phyloP scores from a whole-genome alignment of 2,888 invertebrate genomes.

The Kuschelorhynchus macadamiae region DNA sequence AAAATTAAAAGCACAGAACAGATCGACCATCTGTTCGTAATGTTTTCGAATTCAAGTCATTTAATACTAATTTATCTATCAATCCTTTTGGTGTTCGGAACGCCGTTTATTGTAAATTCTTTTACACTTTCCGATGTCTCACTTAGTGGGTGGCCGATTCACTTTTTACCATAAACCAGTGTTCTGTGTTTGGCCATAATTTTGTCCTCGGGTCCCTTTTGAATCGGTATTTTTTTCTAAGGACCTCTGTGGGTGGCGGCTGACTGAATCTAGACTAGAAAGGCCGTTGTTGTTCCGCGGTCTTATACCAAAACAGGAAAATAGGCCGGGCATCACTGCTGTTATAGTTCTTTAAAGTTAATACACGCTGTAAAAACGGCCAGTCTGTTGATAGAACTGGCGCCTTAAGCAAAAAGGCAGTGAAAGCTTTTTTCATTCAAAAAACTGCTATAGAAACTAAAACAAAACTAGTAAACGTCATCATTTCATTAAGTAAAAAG shows the following conservation, averaged over 20 bases:
- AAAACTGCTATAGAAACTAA: too few relatives aligned
- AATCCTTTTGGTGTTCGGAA: slow-evolving; percentile 27
- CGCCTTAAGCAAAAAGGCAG: too few relatives aligned
- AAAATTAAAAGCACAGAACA: slow-evolving; percentile 2
- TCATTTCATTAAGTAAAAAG: too few relatives aligned
- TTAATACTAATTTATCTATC: slow-evolving; percentile 45
- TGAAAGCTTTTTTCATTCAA: too few relatives aligned
- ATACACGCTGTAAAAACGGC: too few relatives aligned
- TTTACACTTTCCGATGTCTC: slow-evolving; percentile 37
- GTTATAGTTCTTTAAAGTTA: too few relatives aligned
- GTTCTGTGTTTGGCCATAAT: slow-evolving; percentile 32
- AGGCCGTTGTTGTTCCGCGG: slow-evolving; percentile 3
- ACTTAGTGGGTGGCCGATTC: slow-evolving; percentile 39
- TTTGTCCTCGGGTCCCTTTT: slow-evolving; percentile 18
- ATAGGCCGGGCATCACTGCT: too few relatives aligned
- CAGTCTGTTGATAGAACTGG: too few relatives aligned
- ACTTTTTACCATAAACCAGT: slow-evolving; percentile 32
- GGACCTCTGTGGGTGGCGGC: slow-evolving; percentile 27
- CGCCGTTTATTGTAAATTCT: slow-evolving; percentile 31
- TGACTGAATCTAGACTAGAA: slow-evolving; percentile 5
- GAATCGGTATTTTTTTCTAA: slow-evolving; percentile 9
- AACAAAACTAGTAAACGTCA: too few relatives aligned
- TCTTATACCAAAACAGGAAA: slow-evolving; percentile 8
- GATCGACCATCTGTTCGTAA: slow-evolving; percentile 25
- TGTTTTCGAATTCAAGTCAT: slow-evolving; percentile 35